Base-by-base conservation (phyloP, 2,888 invertebrate species). In the Labia minor region DNA sequence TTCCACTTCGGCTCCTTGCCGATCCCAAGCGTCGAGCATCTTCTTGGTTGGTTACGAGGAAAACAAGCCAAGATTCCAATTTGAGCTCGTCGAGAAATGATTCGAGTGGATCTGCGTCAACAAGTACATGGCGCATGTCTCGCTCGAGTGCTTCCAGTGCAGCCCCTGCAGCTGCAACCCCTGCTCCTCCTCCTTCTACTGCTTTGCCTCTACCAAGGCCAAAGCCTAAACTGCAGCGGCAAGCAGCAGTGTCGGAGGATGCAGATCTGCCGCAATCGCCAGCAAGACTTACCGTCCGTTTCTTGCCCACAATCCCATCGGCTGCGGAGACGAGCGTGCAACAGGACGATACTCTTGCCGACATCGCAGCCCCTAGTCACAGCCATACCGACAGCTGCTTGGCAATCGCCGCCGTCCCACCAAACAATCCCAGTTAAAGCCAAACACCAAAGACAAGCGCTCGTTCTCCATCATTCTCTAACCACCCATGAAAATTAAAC, bases 61-160 rank as follows among this genome's bases (percentile, higher is more conserved):
- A 94, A 79, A 91, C 93, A 0, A 92, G 92, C 11, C 93, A 94
- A 77, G 94, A 95, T 76, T 94, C 94, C 3, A 94, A 92, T 78
- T 79, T 94, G 71, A 92, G 92, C 63, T 92, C 90, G 73, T 93
- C 93, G 19, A 82, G 94, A 65, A 94, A 94, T 78, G 94, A 95
- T 78, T 94, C 93, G 14, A 92, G 92, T 0, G 92, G 92, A 1
- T 92, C 93, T 4, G 88, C 86, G 20, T 91, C 90, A 73, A 94
- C 94, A 18, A 90, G 91, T 73, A 92, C 93, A 67, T 94, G 93
- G 87, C 83, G 93, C 69, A 85, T 92, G 74, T 92, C 93, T 10
- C 82, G 93, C 65, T 92, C 92, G 63, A 92, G 89, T 75, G 88
- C 87, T 67, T 83, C 85, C 21, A 83, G 88, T 74, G 86, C 81